phyloP scores from a whole-genome alignment of 1,140 invertebrate species.

The Neodiprion pinetum region DNA sequence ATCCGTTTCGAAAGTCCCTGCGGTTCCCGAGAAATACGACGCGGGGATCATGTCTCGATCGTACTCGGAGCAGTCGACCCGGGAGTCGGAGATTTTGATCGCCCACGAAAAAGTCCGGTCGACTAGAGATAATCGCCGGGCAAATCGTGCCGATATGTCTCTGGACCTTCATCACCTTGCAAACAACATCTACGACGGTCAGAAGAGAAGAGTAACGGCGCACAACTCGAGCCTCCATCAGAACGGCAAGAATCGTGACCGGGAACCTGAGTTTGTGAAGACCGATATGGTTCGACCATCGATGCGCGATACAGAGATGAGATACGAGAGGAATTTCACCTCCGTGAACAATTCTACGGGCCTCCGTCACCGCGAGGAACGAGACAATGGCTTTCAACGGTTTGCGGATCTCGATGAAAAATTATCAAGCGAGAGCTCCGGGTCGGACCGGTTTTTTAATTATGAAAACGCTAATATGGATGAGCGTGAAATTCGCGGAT shows the following conservation, averaged over 20 bases:
- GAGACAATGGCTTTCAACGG: conserved; percentile 29
- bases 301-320: conserved; percentile 37
- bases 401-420: conserved; percentile 33
- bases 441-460: conserved; percentile 25
- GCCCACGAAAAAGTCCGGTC: no score
- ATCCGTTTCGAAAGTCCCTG: conserved; percentile 24
- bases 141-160: conserved; percentile 34
- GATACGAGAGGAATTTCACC: conserved; percentile 46
- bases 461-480: conserved; percentile 15
- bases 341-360: conserved; percentile 28
- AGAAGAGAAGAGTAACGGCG: background rate
- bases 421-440: conserved; percentile 40
- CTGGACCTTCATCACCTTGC: conserved; percentile 32
- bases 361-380: conserved; percentile 26
- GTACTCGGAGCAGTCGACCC: conserved; percentile 17
- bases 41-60: conserved; percentile 25
- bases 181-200: conserved; percentile 18
- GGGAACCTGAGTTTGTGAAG: no score
- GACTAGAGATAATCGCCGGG: conserved; percentile 27
- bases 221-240: no score
- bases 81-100: background rate
- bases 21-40: conserved; percentile 24
- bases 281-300: background rate
- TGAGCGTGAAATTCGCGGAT: conserved; percentile 33
- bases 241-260: no score